Conservation (phyloP, 2,797 vertebrate genomes). For the Decapterus maruadsi region DNA sequence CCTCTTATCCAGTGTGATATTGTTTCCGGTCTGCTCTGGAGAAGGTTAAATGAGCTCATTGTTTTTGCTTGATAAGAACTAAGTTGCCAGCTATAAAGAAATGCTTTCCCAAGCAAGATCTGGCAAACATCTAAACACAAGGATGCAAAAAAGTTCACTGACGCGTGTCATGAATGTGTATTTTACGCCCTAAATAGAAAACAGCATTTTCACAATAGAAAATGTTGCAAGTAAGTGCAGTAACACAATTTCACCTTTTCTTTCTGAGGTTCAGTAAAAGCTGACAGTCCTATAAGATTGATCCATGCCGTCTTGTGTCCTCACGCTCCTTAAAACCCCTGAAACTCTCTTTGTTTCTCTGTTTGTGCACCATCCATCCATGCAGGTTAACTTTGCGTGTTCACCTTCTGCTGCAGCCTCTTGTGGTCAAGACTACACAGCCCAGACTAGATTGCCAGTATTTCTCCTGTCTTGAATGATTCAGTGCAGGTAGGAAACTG, state of each 20-base stretch:
- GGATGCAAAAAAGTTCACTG: not conserved
- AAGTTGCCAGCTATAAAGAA: conserved; percentile 29
- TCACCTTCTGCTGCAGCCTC: not conserved
- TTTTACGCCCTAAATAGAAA: conserved; percentile 11
- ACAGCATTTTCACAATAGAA: conserved; percentile 9
- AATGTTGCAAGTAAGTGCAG: not conserved
- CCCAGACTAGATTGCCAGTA: not conserved
- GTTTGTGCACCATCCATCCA: conserved; percentile 19
- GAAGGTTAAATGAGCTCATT: conserved; percentile 46
- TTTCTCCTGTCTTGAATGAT: not conserved
- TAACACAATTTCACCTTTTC: conserved; percentile 26
- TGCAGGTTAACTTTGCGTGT: conserved; percentile 1
- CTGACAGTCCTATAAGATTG: conserved; percentile 24
- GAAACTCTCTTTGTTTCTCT: conserved; percentile 17
- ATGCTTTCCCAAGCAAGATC: conserved; percentile 6
- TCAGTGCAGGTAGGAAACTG: not conserved
- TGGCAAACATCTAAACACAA: conserved; percentile 25
- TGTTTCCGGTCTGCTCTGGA: conserved; percentile 49
- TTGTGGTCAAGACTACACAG: not conserved
- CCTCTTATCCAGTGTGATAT: conserved; percentile 61
- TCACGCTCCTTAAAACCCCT: conserved; percentile 17
- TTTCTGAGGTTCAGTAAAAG: conserved; percentile 50
- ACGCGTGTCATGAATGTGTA: not conserved
- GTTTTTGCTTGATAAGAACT: conserved; percentile 57
- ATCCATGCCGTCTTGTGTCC: conserved; percentile 45